Conservation (phyloP, 2,888 invertebrate genomes). For the Drosophila tanythrix region DNA sequence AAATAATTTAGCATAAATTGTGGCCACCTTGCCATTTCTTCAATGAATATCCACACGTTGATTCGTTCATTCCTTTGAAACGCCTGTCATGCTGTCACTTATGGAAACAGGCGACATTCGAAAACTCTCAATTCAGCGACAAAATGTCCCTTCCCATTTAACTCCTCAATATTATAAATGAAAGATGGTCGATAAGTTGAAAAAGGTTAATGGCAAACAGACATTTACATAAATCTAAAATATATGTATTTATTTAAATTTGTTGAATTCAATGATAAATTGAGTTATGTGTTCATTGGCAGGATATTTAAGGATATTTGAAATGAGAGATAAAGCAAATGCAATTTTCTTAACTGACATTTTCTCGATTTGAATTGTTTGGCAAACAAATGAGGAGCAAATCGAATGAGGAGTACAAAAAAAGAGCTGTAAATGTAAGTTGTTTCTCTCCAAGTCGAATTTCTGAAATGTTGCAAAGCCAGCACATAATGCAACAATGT, state of each 20-base stretch:
- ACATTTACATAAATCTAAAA: neutral
- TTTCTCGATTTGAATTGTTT: neutral
- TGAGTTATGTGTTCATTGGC: neutral
- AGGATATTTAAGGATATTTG: neutral
- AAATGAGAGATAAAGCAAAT: neutral
- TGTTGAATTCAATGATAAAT: neutral
- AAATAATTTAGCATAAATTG: slow-evolving; percentile 67
- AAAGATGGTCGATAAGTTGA: neutral
- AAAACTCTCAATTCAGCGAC: slow-evolving; percentile 12
- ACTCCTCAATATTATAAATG: neutral
- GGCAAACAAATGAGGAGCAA: neutral
- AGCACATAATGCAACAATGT: neutral
- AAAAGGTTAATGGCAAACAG: neutral
- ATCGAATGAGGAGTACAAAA: neutral
- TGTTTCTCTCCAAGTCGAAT: neutral
- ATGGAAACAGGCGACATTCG: slow-evolving; percentile 23
- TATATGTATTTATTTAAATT: neutral
- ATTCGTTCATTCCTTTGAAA: slow-evolving; percentile 32
- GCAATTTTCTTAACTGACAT: neutral
- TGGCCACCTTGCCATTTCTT: slow-evolving; percentile 5
- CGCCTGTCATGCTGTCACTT: slow-evolving; percentile 55
- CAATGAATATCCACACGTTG: neutral
- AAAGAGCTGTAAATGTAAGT: neutral
- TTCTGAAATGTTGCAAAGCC: neutral
- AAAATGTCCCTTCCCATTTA: neutral